Conservation (phyloP, 2,888 invertebrate genomes). For the Pseudanteris insignis region DNA sequence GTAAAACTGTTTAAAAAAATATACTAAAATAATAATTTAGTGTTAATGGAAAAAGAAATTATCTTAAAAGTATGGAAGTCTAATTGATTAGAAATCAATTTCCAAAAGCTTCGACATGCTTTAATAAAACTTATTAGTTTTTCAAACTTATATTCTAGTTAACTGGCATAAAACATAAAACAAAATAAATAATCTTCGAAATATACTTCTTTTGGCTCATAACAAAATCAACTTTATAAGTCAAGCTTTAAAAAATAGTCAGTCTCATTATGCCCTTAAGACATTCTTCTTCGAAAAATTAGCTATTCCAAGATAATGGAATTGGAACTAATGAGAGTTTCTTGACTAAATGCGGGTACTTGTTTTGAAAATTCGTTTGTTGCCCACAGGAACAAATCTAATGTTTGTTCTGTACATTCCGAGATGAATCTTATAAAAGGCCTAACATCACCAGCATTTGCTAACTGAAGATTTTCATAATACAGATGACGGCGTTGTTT, state of each 20-base stretch:
- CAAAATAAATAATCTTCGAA: too few species aligned
- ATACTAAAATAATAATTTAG: too few species aligned
- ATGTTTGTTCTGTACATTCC: conserved; percentile 86
- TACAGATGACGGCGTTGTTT: conserved; percentile 86
- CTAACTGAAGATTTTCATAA: conserved; percentile 88
- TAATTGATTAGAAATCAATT: too few species aligned
- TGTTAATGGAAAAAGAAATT: too few species aligned
- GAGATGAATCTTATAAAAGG: conserved; percentile 97
- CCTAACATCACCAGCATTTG: conserved; percentile 93
- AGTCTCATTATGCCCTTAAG: conserved; percentile 53
- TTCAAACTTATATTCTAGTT: too few species aligned
- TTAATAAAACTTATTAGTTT: too few species aligned
- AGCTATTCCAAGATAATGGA: conserved; percentile 53
- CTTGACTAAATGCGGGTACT: conserved; percentile 73
- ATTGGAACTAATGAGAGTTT: conserved; percentile 51
- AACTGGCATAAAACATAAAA: too few species aligned
- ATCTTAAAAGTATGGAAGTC: too few species aligned
- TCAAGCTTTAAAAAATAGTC: conserved; percentile 47
- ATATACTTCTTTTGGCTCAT: too few species aligned
- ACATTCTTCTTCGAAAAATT: conserved; percentile 27
- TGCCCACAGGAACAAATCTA: conserved; percentile 88
- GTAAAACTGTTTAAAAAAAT: too few species aligned
- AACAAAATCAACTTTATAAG: background rate
- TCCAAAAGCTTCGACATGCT: too few species aligned
- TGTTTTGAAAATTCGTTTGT: conserved; percentile 78